Percentiles rank a stretch among this genome's conserved stretches.
These are phyloP conservation scores for Eueides isabella DNA, from an alignment of 1,140 invertebrate species.

Conservation along the genomic window DNA sequence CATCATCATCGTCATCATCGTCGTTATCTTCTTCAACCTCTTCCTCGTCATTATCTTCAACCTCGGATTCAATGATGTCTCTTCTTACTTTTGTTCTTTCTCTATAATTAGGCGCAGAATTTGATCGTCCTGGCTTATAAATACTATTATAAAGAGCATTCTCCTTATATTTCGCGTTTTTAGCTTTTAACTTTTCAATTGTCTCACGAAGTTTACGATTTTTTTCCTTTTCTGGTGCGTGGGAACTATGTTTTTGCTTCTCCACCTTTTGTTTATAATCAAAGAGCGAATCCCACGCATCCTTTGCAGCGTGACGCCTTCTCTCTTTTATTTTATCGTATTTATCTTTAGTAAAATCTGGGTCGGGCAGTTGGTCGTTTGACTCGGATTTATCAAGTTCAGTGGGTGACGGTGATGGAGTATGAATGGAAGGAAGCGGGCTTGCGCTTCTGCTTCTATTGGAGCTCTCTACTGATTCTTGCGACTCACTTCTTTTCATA, in stretches of 20 bases:
- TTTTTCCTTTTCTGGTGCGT: constrained; percentile 80
- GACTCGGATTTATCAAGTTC: constrained; percentile 45
- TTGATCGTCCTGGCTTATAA: constrained; percentile 52
- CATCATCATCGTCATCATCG: constrained; percentile 58
- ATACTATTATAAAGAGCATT: constrained; percentile 63
- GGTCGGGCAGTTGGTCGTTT: constrained; percentile 53
- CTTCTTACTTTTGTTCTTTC: constrained; percentile 50
- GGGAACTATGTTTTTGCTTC: constrained; percentile 66
- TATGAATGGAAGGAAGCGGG: constrained; percentile 72
- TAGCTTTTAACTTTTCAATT: constrained; percentile 86
- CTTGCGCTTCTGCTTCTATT: constrained; percentile 76
- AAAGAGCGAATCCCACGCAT: constrained; percentile 69
- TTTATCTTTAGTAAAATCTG: constrained; percentile 82
- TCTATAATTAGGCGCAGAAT: constrained; percentile 42
- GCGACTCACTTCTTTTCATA: constrained; percentile 54
- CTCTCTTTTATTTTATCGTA: constrained; percentile 86
- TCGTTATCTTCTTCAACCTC: constrained; percentile 43
- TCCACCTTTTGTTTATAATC: constrained; percentile 71
- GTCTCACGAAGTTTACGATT: constrained; percentile 83
- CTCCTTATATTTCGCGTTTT: constrained; percentile 83
- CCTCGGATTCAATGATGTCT: neutral
- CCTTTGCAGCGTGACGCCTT: constrained; percentile 81
- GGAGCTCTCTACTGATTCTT: constrained; percentile 71
- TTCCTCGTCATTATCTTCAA: constrained; percentile 2
- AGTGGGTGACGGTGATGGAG: constrained; percentile 64